A percentile compares a stretch with the other conserved stretches of the same genome.
Conservation (phyloP, 2,797 vertebrate genomes). For the Chiloscyllium punctatum region DNA sequence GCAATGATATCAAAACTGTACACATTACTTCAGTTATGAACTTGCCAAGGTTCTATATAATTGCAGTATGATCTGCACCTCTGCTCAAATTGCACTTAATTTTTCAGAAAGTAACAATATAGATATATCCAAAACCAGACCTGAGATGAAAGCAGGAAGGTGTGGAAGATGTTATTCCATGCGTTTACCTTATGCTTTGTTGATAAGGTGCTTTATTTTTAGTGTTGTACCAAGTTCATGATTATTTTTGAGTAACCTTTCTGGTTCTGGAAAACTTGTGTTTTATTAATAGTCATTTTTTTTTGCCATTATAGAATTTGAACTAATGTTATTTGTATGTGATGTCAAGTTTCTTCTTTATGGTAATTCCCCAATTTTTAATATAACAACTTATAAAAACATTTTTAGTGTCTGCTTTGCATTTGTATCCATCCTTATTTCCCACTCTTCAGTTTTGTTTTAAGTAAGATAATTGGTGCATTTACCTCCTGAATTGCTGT, state of each 20-base stretch:
- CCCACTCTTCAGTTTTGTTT: not conserved
- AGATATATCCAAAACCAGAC: not conserved
- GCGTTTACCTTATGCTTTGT: not conserved
- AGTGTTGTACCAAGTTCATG: not conserved
- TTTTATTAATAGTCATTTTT: no score
- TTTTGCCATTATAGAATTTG: no score
- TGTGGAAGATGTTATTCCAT: not conserved
- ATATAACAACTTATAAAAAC: not conserved
- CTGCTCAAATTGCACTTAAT: not conserved
- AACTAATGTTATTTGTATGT: not conserved
- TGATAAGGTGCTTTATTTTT: not conserved
- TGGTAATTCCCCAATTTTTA: not conserved
- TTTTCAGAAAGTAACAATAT: not conserved
- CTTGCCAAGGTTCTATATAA: no score
- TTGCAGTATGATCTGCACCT: no score
- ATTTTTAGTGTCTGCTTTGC: no score
- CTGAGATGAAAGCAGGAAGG: not conserved
- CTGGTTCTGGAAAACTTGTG: not conserved
- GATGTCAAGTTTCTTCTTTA: not conserved
- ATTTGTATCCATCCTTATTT: not conserved
- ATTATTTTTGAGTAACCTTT: not conserved
- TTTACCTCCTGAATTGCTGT: not conserved
- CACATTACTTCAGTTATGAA: no score
- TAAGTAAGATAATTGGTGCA: not conserved
- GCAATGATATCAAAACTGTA: no score